These are phyloP conservation scores for Indicator maculatus DNA, from an alignment of 2,113 vertebrate genomes.

Conservation along the genomic window DNA sequence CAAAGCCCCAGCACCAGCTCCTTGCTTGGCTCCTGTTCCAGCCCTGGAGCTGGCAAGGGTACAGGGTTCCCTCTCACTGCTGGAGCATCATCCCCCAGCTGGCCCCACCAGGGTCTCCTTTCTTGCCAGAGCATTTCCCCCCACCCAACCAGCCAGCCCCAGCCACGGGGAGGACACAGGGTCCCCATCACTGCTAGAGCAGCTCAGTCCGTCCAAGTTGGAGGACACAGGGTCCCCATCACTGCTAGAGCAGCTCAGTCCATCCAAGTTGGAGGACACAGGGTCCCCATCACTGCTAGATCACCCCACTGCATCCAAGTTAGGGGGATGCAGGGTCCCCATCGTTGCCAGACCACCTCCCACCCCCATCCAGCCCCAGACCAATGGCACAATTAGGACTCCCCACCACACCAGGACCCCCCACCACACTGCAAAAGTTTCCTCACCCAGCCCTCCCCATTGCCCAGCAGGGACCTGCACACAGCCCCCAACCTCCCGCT, in stretches of 20 bases:
- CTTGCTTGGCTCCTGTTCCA: neutral
- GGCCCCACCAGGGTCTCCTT: no score
- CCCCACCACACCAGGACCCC: neutral
- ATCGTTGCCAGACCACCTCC: neutral
- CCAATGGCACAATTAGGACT: neutral
- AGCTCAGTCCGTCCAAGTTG: neutral
- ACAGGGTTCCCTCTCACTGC: neutral
- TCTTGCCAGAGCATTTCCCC: neutral
- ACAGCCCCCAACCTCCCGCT: neutral
- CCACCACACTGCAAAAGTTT: accelerated
- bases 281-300: no score
- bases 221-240: neutral
- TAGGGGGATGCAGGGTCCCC: neutral
- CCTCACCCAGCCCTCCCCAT: neutral
- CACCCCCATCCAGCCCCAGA: neutral
- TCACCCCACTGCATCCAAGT: no score
- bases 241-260: neutral
- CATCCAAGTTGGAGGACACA: no score
- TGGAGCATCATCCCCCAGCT: no score
- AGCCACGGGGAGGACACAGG: neutral
- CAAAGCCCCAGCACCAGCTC: neutral
- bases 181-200: neutral
- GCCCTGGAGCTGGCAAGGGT: neutral
- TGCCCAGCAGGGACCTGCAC: neutral
- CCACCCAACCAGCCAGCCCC: neutral